Percentiles rank a stretch among this genome's conserved stretches.
These are phyloP conservation scores for Ceramica pisi DNA, from an alignment of 2,888 invertebrate genomes.

Conservation along the genomic window DNA sequence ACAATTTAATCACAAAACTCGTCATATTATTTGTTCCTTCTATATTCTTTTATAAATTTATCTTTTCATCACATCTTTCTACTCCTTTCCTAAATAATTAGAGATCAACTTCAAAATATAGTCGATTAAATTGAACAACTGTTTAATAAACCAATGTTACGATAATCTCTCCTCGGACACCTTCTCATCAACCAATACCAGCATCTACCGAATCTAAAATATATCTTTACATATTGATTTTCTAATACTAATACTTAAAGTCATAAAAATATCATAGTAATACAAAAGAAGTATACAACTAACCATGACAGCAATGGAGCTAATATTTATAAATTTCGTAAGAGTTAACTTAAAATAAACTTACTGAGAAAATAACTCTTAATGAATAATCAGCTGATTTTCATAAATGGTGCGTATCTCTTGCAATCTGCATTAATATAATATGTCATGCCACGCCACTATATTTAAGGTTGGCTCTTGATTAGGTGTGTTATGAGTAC, in stretches of 20 bases:
- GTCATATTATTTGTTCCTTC: no score
- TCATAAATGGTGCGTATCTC: background rate
- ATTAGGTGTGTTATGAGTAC: no score
- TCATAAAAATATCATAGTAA: slow-evolving; percentile 10
- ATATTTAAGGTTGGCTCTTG: no score
- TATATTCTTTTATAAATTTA: background rate
- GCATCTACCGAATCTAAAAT: background rate
- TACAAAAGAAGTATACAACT: slow-evolving; percentile 40
- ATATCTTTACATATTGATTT: background rate
- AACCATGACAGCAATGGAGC: slow-evolving; percentile 16
- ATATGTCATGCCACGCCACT: no score
- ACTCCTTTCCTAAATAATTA: background rate
- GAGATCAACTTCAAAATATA: slow-evolving; percentile 8
- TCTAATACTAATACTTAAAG: slow-evolving; percentile 18
- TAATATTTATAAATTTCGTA: background rate
- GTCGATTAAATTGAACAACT: background rate
- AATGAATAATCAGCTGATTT: background rate
- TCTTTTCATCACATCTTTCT: background rate
- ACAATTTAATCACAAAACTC: background rate
- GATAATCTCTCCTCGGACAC: background rate
- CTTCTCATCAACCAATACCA: slow-evolving; percentile 2
- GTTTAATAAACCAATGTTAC: background rate
- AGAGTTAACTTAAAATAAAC: background rate
- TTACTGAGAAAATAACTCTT: slow-evolving; percentile 38
- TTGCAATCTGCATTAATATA: background rate